Evolutionary conservation across 2,888 invertebrate species (phyloP).

Genomic region (Formica aserva): DNA sequence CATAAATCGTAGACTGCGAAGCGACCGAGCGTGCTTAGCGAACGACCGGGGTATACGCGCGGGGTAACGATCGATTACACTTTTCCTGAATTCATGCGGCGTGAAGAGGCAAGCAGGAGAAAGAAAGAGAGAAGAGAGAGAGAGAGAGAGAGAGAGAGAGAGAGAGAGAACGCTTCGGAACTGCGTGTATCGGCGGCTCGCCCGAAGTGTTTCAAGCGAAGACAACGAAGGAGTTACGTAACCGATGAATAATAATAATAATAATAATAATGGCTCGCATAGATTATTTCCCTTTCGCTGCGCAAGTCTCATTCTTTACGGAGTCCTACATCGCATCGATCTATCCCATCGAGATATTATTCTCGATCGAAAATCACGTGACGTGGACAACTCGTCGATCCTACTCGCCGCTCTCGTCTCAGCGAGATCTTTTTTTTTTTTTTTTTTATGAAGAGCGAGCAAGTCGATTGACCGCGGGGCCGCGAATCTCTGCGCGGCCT

Average conservation of each 20-base stretch:
- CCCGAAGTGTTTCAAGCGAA: constrained; percentile 25
- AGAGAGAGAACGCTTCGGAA: constrained; percentile 21
- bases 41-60: not conserved
- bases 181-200: not conserved
- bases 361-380: constrained; percentile 10
- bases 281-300: not conserved
- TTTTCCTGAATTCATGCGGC: constrained; percentile 50
- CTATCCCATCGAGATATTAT: not conserved
- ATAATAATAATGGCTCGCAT: not conserved
- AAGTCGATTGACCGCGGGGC: not conserved
- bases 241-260: not conserved
- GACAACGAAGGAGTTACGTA: constrained; percentile 36
- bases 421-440: not conserved
- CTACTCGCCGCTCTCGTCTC: not conserved
- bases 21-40: constrained; percentile 16
- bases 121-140: not conserved
- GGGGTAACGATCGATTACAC: constrained; percentile 50
- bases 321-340: not conserved
- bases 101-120: constrained; percentile 19
- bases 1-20: constrained; percentile 38
- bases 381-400: too few species aligned
- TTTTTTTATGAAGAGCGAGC: not conserved
- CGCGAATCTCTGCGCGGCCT: constrained; percentile 48
- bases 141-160: not conserved
- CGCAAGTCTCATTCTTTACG: not conserved